Evolutionary conservation across 2,888 invertebrate genomes (phyloP).

Genomic region (Entomobrya multifasciata): DNA sequence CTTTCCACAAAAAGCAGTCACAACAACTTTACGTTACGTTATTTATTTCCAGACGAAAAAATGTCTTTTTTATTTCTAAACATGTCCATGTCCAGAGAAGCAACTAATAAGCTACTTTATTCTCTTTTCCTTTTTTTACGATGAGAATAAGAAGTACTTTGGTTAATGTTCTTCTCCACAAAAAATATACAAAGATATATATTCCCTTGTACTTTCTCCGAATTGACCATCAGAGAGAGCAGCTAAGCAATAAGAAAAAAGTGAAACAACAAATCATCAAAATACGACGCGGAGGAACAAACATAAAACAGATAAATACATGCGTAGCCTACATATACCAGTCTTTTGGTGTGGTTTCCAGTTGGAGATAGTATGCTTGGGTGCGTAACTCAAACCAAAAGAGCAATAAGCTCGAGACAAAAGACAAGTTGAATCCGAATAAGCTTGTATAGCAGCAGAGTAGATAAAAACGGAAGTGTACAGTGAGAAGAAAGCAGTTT

Average conservation of each 20-base stretch:
- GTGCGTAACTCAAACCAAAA: background rate
- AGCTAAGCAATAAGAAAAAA: background rate
- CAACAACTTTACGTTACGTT: background rate
- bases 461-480: slow-evolving; percentile 31
- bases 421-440: background rate
- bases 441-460: background rate
- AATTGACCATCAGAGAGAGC: background rate
- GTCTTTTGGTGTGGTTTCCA: slow-evolving; percentile 4
- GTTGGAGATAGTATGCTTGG: background rate
- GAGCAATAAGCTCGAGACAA: background rate
- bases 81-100: background rate
- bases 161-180: slow-evolving; percentile 31
- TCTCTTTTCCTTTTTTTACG: background rate
- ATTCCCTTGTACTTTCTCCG: background rate
- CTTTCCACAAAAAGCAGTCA: background rate
- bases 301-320: slow-evolving; percentile 47
- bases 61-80: background rate
- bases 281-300: slow-evolving; percentile 44
- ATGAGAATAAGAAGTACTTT: background rate
- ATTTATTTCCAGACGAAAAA: background rate
- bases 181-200: background rate
- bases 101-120: background rate
- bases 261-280: slow-evolving; percentile 62
- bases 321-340: background rate
- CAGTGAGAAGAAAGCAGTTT: slow-evolving; percentile 50